Base-by-base conservation (phyloP, 2,888 invertebrate genomes). In the Agrotis clavis region DNA sequence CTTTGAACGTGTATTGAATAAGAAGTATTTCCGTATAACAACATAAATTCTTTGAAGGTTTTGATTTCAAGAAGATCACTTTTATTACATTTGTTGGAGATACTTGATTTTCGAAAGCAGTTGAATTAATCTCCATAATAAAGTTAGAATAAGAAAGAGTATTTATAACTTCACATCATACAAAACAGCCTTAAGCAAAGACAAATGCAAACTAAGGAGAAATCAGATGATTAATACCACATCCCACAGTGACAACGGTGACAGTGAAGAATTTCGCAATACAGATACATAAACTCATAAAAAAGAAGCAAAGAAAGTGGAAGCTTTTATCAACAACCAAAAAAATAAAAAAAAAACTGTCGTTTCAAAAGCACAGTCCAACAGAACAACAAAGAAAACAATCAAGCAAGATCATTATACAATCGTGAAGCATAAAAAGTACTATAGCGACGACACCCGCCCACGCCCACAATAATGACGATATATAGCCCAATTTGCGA, bases 401-500 rank as follows among this genome's bases (percentile, higher is more conserved):
- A 84, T 84, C 78, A 83, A 81, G 69, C 72, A 57, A 61, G 82
- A 85, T 86, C 88, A 89, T 89, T 86, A 86, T 87, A 90, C 91
- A 90, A 92, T 91, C 88, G 91, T 88, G 89, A 85, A 85, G 88
- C 85, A 89, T 90, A 90, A 91, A 89, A 90, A 88, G 87, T 88
- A 88, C 86, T 89, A 86, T 88, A 84, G 71, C 73, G 72, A 83
- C 83, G 87, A 86, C 87, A 83, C 79, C 73, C 89, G 83, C 90
- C 90, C 86, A 89, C 90, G 82, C 77, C 70, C 84, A 83, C 86
- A 87, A 88, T 90, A 91, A 91, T 89, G 86, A 90, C 90, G 86
- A 91, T 90, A 89, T 92, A 92, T 91, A 84, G 88, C 87, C 90
- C 92, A 93, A 92, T 93, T 93, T 91, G 91, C 92, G 90, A 89